Conservation (phyloP, 2,888 invertebrate species). For the Conus canariensis region DNA sequence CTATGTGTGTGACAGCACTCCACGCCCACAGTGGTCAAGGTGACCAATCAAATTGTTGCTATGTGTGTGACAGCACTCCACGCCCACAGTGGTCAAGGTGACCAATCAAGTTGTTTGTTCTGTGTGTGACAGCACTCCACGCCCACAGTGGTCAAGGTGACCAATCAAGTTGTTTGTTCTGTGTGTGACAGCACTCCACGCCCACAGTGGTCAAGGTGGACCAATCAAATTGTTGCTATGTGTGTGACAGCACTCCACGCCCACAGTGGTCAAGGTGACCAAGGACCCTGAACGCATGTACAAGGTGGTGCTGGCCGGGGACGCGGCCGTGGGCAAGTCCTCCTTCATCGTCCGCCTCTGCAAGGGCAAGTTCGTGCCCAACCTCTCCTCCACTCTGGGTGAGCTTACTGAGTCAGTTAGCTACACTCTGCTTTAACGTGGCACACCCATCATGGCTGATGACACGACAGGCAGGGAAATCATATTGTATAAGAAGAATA, state of each 20-base stretch:
- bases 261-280: conserved; percentile 40
- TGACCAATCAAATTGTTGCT: conserved; percentile 37
- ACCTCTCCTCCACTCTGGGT: conserved; percentile 83
- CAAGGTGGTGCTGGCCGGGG: conserved; percentile 83
- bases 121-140: no score
- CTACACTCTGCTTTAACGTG: background rate
- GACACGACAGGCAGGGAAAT: no score
- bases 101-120: no score
- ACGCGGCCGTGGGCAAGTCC: conserved; percentile 84
- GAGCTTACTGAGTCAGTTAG: conserved; percentile 46
- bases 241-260: background rate
- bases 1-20: background rate
- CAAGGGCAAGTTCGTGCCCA: conserved; percentile 81
- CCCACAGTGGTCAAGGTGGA: no score
- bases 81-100: no score
- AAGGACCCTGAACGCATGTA: conserved; percentile 82
- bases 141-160: no score
- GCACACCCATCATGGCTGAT: no score
- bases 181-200: no score
- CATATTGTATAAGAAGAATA: no score
- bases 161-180: background rate
- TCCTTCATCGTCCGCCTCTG: conserved; percentile 83
- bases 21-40: conserved; percentile 34
- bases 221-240: background rate
- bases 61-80: no score